Evolutionary conservation across 2,797 vertebrate genomes (phyloP).

Genomic region (Rhynchotus rufescens): DNA sequence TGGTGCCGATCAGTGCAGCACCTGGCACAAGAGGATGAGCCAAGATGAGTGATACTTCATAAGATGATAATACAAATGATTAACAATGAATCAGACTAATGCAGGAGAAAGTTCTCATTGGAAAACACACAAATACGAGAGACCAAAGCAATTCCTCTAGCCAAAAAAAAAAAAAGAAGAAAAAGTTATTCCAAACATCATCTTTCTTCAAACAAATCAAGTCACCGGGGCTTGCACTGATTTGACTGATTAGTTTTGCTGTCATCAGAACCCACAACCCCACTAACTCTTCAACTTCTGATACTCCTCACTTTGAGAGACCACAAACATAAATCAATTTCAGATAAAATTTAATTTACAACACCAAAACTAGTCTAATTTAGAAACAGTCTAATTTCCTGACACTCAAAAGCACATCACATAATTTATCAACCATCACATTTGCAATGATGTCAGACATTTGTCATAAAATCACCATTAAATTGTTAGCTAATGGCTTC

Average conservation of each 20-base stretch:
- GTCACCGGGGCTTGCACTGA: neutral
- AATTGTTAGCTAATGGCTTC: slow-evolving; percentile 56
- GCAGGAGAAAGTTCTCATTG: neutral
- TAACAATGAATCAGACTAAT: neutral
- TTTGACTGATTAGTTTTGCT: neutral
- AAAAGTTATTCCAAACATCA: neutral
- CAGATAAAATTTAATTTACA: slow-evolving; percentile 54
- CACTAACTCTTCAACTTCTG: neutral
- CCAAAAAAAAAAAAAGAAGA: neutral
- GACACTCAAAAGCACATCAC: slow-evolving; percentile 26
- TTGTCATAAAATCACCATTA: slow-evolving; percentile 61
- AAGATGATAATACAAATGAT: neutral
- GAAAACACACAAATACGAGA: neutral
- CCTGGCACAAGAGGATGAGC: neutral
- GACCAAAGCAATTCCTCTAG: neutral
- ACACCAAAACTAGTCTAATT: slow-evolving; percentile 34
- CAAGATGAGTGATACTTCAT: neutral
- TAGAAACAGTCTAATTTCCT: slow-evolving; percentile 46
- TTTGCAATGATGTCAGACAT: slow-evolving; percentile 59
- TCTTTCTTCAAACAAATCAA: neutral
- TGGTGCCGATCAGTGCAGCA: neutral
- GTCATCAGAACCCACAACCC: neutral
- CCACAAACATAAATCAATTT: neutral
- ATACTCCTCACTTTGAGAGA: slow-evolving; percentile 7
- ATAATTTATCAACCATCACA: slow-evolving; percentile 48